Base-by-base conservation (phyloP, 92 coral and sea anemone genomes). In the Porites rus region DNA sequence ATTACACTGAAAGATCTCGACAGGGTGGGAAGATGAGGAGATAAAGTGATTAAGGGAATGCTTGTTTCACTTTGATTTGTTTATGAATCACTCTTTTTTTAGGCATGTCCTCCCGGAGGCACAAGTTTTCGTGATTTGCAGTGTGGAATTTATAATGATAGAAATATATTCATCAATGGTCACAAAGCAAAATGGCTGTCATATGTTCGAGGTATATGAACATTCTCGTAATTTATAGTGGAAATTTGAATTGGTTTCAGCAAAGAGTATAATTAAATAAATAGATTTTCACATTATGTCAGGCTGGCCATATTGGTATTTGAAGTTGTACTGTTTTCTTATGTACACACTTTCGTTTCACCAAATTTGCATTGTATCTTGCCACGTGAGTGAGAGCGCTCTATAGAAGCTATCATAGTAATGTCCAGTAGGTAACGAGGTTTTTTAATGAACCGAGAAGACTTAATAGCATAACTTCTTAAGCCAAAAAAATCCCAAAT, bases 101-200 rank as follows among this genome's bases (percentile, higher is more conserved):
- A 94, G 97, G 58, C 90, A 0, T 94, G 98, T 79, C 90, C 94
- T 12, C 65, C 85, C 11, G 66, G 80, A 78, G 81, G 94, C 66
- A 28, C 17, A 69, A 82, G 77, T 79, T 94, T 94, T 81, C 94
- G 98, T 10, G 94, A 93, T 85, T 86, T 86, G 7, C 98, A 94
- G 75, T 94, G 98, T 50, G 82, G 94, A 12, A 46, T 72, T 61
- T 86, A 84, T 65, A 80, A 94, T 54, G 91, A 86, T 59, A 79
- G 93, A 53, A 67, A 86, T 9, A 80, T 93, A 9, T 68, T 84
- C 10, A 20, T 90, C 67, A 86, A 83, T 52, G 98, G 98, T 10
- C 81, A 78, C 43, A 77, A 77, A 76, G 90, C 86, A 54, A 90
- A 75, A 69, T 94, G 94, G 94, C 79, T 87, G 72, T 84, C 98